phyloP scores from a whole-genome alignment of 2,888 invertebrate genomes.

The Polydrusus tereticollis region DNA sequence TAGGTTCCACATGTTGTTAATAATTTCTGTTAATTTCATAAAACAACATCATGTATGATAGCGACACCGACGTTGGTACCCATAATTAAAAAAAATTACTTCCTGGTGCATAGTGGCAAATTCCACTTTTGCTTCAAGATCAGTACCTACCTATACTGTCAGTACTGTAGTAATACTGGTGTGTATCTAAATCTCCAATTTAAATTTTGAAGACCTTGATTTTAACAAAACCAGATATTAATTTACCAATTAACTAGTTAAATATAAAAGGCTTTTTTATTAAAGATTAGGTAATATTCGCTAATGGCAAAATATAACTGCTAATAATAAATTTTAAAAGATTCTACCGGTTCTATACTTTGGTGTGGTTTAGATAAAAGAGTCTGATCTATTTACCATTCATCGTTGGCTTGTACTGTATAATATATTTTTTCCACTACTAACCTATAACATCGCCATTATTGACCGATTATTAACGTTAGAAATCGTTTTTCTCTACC shows the following conservation, averaged over 20 bases:
- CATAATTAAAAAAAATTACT: conserved; percentile 27
- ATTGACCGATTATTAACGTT: no score
- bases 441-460: no score
- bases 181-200: neutral
- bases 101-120: conserved; percentile 20
- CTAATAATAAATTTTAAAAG: no score
- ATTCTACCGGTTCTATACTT: no score
- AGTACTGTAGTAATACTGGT: neutral
- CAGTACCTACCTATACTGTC: neutral
- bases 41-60: neutral
- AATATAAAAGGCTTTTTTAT: neutral
- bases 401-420: no score
- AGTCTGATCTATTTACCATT: no score
- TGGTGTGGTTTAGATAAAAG: no score
- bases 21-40: neutral
- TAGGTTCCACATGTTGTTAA: neutral
- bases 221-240: neutral
- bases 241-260: neutral
- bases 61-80: neutral
- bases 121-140: neutral
- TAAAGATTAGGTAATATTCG: neutral
- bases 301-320: no score
- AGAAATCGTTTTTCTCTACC: no score
- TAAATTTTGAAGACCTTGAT: neutral
- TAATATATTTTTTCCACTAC: no score